Evolutionary conservation across 2,888 invertebrate genomes (phyloP).

Genomic region (Herminia tarsipennalis): DNA sequence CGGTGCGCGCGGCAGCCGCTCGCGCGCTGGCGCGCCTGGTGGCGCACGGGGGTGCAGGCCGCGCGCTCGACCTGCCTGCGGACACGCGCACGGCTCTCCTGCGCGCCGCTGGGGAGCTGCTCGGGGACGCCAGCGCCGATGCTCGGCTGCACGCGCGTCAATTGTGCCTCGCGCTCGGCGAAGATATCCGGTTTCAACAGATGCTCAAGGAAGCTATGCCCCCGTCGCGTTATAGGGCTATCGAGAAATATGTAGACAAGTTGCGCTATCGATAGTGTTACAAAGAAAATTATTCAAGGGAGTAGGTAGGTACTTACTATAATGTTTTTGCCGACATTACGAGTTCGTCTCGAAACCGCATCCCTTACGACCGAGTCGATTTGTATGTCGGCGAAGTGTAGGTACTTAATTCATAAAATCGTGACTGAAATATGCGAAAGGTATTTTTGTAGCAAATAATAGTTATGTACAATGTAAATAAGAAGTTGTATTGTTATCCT

Average conservation of each 20-base stretch:
- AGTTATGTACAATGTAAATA: constrained; percentile 28
- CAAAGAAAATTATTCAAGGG: not conserved
- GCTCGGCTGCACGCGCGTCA: constrained; percentile 93
- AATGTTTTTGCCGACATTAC: not conserved
- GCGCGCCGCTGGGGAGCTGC: constrained; percentile 91
- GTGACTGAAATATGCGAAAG: constrained; percentile 76
- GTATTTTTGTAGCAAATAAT: constrained; percentile 66
- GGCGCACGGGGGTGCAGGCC: constrained; percentile 90
- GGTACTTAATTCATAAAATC: constrained; percentile 26
- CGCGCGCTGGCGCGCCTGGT: constrained; percentile 90
- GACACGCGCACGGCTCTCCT: constrained; percentile 93
- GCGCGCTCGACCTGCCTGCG: constrained; percentile 89
- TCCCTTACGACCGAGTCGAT: no score
- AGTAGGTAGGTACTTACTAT: not conserved
- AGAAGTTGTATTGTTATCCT: constrained; percentile 62
- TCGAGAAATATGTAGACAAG: constrained; percentile 91
- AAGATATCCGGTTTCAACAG: constrained; percentile 91
- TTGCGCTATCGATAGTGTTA: constrained; percentile 66
- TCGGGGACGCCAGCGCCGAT: constrained; percentile 94
- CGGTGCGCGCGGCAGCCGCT: constrained; percentile 94
- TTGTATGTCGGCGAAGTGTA: no score
- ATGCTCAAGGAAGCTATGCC: constrained; percentile 93
- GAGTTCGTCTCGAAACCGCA: not conserved
- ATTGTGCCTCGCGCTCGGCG: constrained; percentile 90
- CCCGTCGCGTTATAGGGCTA: constrained; percentile 91